Evolutionary conservation across 2,888 invertebrate genomes (phyloP).

Genomic region (Xanthia icteritia): DNA sequence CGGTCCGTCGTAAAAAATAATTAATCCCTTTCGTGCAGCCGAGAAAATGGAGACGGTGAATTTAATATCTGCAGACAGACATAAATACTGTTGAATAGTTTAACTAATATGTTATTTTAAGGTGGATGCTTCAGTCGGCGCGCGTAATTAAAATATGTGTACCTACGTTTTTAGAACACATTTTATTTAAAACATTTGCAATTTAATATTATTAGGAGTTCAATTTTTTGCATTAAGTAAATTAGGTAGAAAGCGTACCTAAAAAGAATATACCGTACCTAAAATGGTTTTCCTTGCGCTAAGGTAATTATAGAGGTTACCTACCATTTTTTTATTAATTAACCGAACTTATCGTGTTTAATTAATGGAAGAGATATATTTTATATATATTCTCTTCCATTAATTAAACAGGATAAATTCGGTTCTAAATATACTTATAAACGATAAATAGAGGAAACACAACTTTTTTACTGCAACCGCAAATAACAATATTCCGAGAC

Average conservation of each 20-base stretch:
- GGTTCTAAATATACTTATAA: too few species aligned
- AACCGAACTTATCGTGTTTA: not conserved
- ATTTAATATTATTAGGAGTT: not conserved
- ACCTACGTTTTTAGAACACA: not conserved
- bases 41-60: constrained; percentile 25
- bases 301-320: too few species aligned
- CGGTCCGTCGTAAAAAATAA: constrained; percentile 56
- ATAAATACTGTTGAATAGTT: constrained; percentile 23
- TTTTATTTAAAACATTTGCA: not conserved
- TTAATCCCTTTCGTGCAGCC: constrained; percentile 50
- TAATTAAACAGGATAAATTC: too few species aligned
- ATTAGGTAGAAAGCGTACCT: not conserved
- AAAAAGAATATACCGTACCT: too few species aligned
- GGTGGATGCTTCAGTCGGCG: not conserved
- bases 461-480: not conserved
- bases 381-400: too few species aligned
- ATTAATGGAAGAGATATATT: too few species aligned
- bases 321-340: too few species aligned
- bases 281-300: too few species aligned
- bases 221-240: not conserved
- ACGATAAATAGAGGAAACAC: not conserved
- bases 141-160: constrained; percentile 9
- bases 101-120: constrained; percentile 25
- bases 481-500: not conserved
- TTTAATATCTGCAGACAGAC: constrained; percentile 37